Evolutionary conservation across 2,888 invertebrate species (phyloP), one percentile per base, ranked within the genome.

Genomic region (Epirrita christyi): DNA sequence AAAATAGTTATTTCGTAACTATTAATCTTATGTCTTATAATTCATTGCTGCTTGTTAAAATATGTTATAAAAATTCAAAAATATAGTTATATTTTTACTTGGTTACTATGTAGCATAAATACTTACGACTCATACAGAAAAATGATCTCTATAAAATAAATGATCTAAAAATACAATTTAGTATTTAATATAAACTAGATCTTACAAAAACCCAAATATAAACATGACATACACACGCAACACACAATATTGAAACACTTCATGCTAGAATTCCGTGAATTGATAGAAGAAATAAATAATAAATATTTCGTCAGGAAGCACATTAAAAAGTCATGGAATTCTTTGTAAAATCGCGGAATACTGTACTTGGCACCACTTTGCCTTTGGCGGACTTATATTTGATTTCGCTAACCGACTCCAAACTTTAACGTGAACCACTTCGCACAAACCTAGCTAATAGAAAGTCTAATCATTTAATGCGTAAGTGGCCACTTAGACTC

Each of bases 81-180:
- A 48, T 40, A 37, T 36, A 38, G 7, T 40, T 34, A 38, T 45
- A 15, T 57, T 8, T 53, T 58, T 45, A 48, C 44, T 38, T 53
- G 48, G 41, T 42, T 28, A 21, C 4, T 21, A 21, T 43, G 29
- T 41, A 45, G 3, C 21, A 21, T 32, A 56, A 47, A 59, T 55
- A 55, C 49, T 44, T n/a, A n/a, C n/a, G 63, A 59, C 54, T 55
- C 49, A 44, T 44, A 50, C 51, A 50, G 37, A 58, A 59, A 59
- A 61, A 49, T 64, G 66, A 67, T 66, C 67, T 66, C 66, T 55
- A 51, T 54, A 37, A 55, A 61, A 66, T 64, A 65, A 59, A 68
- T 51, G 46, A 40, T 50, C 15, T 58, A 42, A 43, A 48, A 41
- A 29, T 21, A 55, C 6, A 49, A 38, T 13, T 4, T 21, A 21